Evolutionary conservation across 2,113 vertebrate genomes (phyloP), one percentile per base, ranked within the genome.

Genomic region (Dromas ardeola): DNA sequence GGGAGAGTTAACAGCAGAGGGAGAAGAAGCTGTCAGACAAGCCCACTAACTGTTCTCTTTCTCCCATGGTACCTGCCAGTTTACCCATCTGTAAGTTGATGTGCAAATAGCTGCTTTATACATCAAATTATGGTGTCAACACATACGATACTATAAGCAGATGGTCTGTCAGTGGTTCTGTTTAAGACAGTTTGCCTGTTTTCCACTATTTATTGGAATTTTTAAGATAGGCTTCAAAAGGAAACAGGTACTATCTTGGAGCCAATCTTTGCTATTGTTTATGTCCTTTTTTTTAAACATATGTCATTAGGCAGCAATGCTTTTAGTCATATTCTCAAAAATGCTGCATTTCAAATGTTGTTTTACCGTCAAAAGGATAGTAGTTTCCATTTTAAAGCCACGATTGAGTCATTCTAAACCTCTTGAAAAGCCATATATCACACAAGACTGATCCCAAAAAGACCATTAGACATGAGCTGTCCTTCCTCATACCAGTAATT

Each of bases 361-460:
- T 47, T 96, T 86, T 55, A 47, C 84, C 81, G 32, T 94, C 93
- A 65, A 93, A 97, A 95, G 81, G 10, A 74, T 47, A 86, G 82
- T 12, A 66, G 67, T 67, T 79, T 78, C 94, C 67, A 94, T 86
- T 91, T 87, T 67, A 73, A 96, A 93, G 29, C 66, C 42, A 76
- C 43, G 67, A 86, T 61, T 93, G 63, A 95, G 69, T 94, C 86
- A 88, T 76, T 85, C 62, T 89, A 79, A 93, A 74, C 47, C 93
- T 71, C 92, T 32, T 72, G 25, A 86, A 95, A 95, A 94, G 76
- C 72, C 27, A 81, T 83, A 80, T 23, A 91, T 96, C 94, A 95
- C 78, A 76, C 23, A 70, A 72, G 81, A 53, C 94, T n/a, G 87
- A 97, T 94, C 96, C 94, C 94, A 80, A 91, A 95, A 97, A 96